A percentile compares a stretch with the other conserved stretches of the same genome.
phyloP scores from a whole-genome alignment of 2,797 vertebrate species.

The Sebastes taczanowskii region DNA sequence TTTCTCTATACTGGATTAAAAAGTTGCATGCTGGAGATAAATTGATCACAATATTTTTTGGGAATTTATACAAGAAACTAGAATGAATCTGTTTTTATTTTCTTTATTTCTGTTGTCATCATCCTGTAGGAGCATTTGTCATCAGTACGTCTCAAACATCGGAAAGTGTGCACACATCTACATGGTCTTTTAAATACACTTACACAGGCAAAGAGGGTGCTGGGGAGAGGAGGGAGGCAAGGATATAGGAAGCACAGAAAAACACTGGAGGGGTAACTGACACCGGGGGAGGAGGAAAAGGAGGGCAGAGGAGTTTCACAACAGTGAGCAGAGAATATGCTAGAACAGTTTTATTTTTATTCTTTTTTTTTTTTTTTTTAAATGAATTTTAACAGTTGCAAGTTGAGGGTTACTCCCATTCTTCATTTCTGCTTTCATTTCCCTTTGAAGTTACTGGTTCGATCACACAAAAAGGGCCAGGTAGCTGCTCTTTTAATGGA shows the following conservation, averaged over 20 bases:
- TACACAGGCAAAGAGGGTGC: constrained; percentile 80
- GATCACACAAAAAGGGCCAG: constrained; percentile 5
- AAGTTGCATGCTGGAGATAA: not conserved
- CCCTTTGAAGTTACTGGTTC: constrained; percentile 3
- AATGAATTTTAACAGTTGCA: constrained; percentile 81
- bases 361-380: not conserved
- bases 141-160: constrained; percentile 83
- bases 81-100: constrained; percentile 52
- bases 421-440: constrained; percentile 10
- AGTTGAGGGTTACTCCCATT: constrained; percentile 76
- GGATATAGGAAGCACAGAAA: constrained; percentile 84
- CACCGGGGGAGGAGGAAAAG: not conserved
- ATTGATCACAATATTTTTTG: not conserved
- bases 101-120: constrained; percentile 83
- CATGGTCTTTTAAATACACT: constrained; percentile 89
- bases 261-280: constrained; percentile 85
- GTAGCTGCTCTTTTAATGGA: constrained; percentile 54
- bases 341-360: constrained; percentile 82
- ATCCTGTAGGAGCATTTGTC: constrained; percentile 84
- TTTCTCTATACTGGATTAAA: not conserved
- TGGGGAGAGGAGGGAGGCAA: constrained; percentile 31
- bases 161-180: constrained; percentile 90
- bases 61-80: not conserved
- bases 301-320: constrained; percentile 84
- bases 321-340: constrained; percentile 89